Conservation (phyloP, 2,113 vertebrate species). For the Tonatia bakeri region DNA sequence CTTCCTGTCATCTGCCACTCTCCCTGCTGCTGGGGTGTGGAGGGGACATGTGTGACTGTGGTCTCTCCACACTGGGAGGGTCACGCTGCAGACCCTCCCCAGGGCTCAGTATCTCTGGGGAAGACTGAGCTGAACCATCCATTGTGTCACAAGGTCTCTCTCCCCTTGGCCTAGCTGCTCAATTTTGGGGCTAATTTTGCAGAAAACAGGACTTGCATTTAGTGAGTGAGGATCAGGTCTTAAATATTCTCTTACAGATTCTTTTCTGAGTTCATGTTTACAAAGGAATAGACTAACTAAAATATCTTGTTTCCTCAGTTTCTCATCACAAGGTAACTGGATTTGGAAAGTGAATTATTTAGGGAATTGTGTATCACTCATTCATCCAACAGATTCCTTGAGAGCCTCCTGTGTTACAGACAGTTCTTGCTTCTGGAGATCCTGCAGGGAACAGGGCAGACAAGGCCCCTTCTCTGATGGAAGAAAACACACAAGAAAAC, state of each 20-base stretch:
- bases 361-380: neutral
- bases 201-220: neutral
- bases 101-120: neutral
- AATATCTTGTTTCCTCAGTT: neutral
- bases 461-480: neutral
- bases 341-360: neutral
- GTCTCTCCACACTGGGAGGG: too few relatives aligned
- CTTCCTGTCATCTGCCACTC: neutral
- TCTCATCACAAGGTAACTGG: neutral
- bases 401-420: neutral
- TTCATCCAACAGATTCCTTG: neutral
- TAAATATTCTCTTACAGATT: neutral
- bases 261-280: neutral
- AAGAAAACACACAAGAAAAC: neutral
- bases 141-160: neutral
- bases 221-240: neutral
- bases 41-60: accelerated
- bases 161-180: neutral
- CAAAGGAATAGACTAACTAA: neutral
- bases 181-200: neutral
- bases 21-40: neutral
- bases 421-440: neutral
- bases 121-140: neutral
- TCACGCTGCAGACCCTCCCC: neutral
- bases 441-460: neutral